Conservation (phyloP, 2,797 vertebrate genomes). For the Pipistrellus pipistrellus region DNA sequence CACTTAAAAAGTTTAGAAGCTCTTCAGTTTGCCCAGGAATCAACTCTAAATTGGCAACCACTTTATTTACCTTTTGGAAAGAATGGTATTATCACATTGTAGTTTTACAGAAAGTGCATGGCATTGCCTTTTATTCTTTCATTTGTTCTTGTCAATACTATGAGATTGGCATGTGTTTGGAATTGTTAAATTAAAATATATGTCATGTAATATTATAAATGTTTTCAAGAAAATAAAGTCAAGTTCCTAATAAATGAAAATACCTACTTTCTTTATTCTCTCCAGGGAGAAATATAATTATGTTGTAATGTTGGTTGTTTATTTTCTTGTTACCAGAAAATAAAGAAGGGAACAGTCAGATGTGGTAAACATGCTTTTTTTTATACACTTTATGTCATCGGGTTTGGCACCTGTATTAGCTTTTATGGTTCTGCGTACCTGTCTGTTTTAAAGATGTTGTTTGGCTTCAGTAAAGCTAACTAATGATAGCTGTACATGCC, state of each 20-base stretch:
- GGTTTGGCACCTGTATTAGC: background rate
- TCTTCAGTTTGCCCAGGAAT: background rate
- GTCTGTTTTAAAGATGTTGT: conserved; percentile 42
- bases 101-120: background rate
- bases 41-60: background rate
- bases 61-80: background rate
- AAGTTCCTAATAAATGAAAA: background rate
- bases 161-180: background rate
- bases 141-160: background rate
- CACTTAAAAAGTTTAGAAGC: background rate
- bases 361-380: background rate
- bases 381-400: background rate
- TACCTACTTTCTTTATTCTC: background rate
- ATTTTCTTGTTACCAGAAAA: background rate
- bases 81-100: background rate
- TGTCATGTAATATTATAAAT: background rate
- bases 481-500: conserved; percentile 60
- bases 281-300: background rate
- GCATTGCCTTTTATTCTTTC: background rate
- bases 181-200: background rate
- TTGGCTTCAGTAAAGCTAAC: conserved; percentile 44
- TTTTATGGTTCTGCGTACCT: background rate
- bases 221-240: background rate
- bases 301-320: background rate
- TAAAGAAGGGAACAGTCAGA: background rate